Base-by-base conservation (phyloP, 23 tunicate species). In the Pegea sp. region DNA sequence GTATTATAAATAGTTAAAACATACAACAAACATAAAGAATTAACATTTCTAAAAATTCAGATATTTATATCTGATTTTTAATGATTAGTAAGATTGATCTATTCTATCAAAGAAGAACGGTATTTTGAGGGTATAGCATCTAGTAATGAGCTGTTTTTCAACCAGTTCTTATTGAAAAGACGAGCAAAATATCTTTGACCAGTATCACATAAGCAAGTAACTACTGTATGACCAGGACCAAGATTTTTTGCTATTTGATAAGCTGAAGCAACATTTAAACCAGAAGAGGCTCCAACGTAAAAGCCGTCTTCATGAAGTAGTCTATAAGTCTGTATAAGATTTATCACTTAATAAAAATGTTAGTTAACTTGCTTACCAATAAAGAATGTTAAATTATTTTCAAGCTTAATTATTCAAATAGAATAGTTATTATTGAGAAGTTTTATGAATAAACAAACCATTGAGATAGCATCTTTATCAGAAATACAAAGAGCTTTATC, bases 241-340 rank as follows among this genome's bases (percentile, higher is more conserved):
- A 84, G 61, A 24, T 57, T 53, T 23, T 54, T 59, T 24, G 95
- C 95, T 21, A 84, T 67, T 42, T 60, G 52, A 19, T 69, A 72
- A 19, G 95, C 95, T 4, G 87, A 77, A 5, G 73, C 63, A 0
- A 84, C 95, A 62, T 84, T 84, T 26, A 84, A 63, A 25, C 95
- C 95, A 5, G 95, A 74, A 4, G 95, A 84, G 7, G 95, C 95
- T 4, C 95, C 95, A 54, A 84, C 77, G 62, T 73, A 84, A 51
- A 84, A 84, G 8, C 95, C 95, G 54, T 73, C 84, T 58, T 84
- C 95, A 46, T 84, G 95, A 19, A 84, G 76, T 27, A 84, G 71
- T 24, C 95, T 66, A 57, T 67, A 84, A 5, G 95, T 84, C 95
- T 84, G 84, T 1, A 60, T 33, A 29, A 53, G 48, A 8, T 8